Evolutionary conservation across 2,888 invertebrate species (phyloP), one percentile per base, ranked within the genome.

Genomic region (Xanthia togata): DNA sequence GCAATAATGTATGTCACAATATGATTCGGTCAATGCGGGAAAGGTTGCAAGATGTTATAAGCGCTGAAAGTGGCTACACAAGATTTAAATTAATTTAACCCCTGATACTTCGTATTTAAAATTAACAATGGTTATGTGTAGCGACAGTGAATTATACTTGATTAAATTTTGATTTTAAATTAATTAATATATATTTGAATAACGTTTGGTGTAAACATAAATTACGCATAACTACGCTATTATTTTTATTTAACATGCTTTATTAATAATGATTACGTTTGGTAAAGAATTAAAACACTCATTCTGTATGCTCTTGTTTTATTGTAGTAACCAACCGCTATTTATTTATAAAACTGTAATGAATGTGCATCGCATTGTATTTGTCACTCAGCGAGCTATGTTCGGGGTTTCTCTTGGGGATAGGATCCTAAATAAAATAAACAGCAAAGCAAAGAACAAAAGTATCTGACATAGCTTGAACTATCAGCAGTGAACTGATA

Each of bases 41-140:
- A 67, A 50, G 53, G n/a, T 53, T 68, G 68, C 68, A 68, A 68
- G 68, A 38, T 68, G 20, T 68, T n/a, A n/a, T 68, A 55, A 68
- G 38, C 53, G 53, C 53, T 68, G 53, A 68, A 38, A n/a, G 38
- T 38, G 67, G 67, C n/a, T n/a, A n/a, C n/a, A n/a, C 68, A 35
- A 55, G 35, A 55, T 68, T 68, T 53, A 38, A 53, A 68, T 68
- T 68, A 53, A 38, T 47, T 50, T 47, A 20, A 20, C 0, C 20
- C 17, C 41, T 26, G 47, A 47, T 14, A 12, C 44, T 23, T 31
- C 26, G 31, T 65, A 31, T 65, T 65, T 47, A 50, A 31, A 65
- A 47, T 50, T 8, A 67, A 35, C 31, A 65, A 31, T 65, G 8
- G 23, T 31, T 31, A 35, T 47, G 47, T 47, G 47, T 5, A n/a